Conservation (phyloP, 2,797 vertebrate species). For the Lepilemur ruficaudatus region DNA sequence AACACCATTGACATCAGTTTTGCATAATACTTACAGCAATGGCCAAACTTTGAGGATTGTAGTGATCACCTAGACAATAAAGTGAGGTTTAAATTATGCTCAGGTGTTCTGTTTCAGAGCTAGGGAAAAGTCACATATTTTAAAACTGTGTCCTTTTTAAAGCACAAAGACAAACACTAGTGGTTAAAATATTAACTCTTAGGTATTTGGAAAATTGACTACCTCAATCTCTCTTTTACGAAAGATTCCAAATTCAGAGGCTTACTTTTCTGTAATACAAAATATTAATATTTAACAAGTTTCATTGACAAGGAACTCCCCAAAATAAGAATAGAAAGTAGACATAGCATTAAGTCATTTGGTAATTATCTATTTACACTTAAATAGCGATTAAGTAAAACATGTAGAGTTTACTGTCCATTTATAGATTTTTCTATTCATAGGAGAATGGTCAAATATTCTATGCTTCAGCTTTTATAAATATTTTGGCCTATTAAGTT, state of each 20-base stretch:
- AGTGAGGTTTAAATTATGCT: background rate
- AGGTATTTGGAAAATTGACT: background rate
- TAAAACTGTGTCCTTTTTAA: background rate
- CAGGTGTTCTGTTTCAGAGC: background rate
- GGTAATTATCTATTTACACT: background rate
- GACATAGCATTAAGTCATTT: background rate
- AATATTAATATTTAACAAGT: background rate
- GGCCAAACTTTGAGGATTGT: background rate
- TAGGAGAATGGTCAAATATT: background rate
- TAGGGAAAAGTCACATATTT: background rate
- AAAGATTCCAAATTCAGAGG: background rate
- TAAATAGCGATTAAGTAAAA: background rate
- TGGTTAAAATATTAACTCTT: slow-evolving; percentile 27
- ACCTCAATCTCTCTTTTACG: slow-evolving; percentile 2
- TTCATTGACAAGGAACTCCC: background rate
- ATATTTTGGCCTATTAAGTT: background rate
- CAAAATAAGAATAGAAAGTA: background rate
- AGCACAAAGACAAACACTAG: background rate
- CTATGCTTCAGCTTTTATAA: background rate
- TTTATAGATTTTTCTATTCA: background rate
- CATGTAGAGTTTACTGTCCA: background rate
- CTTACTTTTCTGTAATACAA: background rate
- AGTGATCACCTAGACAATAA: background rate
- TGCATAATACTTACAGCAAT: background rate
- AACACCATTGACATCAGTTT: background rate